A percentile compares a stretch with the other conserved stretches of the same genome.
Conservation (phyloP, 2,797 vertebrate species). For the Graptemys geographica region DNA sequence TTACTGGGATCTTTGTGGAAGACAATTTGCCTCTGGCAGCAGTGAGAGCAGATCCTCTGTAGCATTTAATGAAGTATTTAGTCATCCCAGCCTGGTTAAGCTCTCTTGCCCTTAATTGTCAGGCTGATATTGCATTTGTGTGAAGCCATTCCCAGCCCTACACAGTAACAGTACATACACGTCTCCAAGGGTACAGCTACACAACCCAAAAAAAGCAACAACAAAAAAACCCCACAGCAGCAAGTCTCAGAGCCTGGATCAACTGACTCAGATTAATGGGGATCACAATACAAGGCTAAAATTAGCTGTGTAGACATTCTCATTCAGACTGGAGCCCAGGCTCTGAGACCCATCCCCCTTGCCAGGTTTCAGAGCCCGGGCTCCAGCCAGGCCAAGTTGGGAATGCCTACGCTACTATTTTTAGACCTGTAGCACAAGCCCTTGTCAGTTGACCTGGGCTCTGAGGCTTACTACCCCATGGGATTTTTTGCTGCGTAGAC, state of each 20-base stretch:
- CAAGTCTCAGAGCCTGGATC: background rate
- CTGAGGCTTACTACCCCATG: background rate
- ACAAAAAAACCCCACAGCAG: background rate
- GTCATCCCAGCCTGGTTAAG: background rate
- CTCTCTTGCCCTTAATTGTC: background rate
- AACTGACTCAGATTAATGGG: background rate
- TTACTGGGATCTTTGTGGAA: background rate
- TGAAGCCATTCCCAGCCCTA: background rate
- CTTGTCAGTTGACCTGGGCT: background rate
- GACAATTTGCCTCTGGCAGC: background rate
- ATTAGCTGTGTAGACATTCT: background rate
- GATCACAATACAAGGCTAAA: background rate
- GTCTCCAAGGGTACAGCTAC: background rate
- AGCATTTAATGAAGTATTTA: background rate
- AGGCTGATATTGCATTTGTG: background rate
- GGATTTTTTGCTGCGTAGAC: background rate
- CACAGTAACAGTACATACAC: background rate
- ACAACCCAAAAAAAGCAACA: too few species aligned
- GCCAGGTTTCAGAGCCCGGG: background rate
- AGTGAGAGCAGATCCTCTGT: background rate
- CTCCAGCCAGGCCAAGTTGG: background rate
- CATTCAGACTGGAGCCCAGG: background rate
- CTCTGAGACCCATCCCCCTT: background rate
- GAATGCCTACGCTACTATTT: background rate
- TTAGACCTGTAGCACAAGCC: background rate